Evolutionary conservation across 2,797 vertebrate species (phyloP).

Genomic region (Crocidura indochinensis): DNA sequence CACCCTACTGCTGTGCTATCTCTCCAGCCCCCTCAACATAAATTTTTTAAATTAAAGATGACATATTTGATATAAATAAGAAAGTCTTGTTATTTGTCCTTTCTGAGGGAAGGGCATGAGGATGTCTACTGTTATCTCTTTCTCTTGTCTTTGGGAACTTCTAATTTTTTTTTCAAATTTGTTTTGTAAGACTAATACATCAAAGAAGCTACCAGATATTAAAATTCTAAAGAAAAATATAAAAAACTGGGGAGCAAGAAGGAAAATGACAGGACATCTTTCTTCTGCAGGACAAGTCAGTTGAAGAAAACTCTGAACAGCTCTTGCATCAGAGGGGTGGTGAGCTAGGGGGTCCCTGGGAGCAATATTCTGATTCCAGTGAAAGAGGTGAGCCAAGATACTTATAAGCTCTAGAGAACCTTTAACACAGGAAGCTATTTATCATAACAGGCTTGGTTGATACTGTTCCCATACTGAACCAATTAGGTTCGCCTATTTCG

Average conservation of each 20-base stretch:
- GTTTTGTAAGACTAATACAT: background rate
- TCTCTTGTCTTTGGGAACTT: conserved; percentile 33
- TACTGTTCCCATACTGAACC: conserved; percentile 96
- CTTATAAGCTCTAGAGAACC: conserved; percentile 93
- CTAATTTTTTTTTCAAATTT: background rate
- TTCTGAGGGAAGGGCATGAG: background rate
- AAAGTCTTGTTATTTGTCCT: background rate
- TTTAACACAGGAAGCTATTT: conserved; percentile 96
- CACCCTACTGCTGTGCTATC: too few species aligned
- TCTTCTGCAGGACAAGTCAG: conserved; percentile 83
- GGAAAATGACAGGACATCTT: conserved; percentile 64
- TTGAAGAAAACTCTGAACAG: conserved; percentile 87
- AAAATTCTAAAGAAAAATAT: conserved; percentile 40
- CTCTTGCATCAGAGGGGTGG: conserved; percentile 87
- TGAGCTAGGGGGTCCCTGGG: conserved; percentile 91
- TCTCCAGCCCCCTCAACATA: too few species aligned
- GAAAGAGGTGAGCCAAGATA: conserved; percentile 92
- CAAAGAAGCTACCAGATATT: conserved; percentile 52
- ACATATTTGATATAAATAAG: conserved; percentile 3
- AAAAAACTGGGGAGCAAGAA: conserved; percentile 59
- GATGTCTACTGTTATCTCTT: background rate
- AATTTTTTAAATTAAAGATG: background rate
- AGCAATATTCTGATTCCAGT: conserved; percentile 91
- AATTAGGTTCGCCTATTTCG: conserved; percentile 95
- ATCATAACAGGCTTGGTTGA: conserved; percentile 95